Percentiles rank a stretch among this genome's conserved stretches.
phyloP scores from a whole-genome alignment of 2,797 vertebrate species.

The Cryptoprocta ferox region DNA sequence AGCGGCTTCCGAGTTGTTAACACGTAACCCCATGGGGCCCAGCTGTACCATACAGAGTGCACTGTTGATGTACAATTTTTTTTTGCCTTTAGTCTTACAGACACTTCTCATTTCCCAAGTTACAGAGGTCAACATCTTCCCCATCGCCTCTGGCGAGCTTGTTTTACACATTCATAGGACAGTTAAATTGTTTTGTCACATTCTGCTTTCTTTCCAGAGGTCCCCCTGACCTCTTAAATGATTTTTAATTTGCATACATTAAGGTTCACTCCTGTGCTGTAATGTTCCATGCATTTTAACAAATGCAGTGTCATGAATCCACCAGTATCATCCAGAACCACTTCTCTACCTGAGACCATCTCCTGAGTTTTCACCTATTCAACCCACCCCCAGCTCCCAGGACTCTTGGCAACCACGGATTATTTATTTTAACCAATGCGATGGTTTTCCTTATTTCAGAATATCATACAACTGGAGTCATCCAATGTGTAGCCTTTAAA shows the following conservation, averaged over 20 bases:
- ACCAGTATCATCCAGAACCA: background rate
- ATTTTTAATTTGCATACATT: background rate
- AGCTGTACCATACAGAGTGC: accelerated
- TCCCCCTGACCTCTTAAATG: background rate
- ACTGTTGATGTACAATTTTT: background rate
- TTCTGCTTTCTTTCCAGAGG: background rate
- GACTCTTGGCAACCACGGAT: background rate
- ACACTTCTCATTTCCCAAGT: background rate
- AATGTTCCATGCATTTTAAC: background rate
- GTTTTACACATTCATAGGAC: background rate
- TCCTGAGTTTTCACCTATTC: background rate
- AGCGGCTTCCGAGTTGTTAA: background rate
- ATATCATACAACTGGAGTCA: background rate
- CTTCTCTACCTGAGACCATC: background rate
- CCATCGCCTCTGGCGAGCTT: background rate
- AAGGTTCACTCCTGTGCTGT: background rate
- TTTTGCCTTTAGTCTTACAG: background rate
- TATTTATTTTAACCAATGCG: background rate
- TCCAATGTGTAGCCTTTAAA: background rate
- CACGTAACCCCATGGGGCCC: too few relatives aligned
- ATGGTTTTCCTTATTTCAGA: background rate
- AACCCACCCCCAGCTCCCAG: background rate
- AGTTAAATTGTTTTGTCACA: background rate
- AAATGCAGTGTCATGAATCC: background rate
- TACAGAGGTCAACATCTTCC: background rate